Evolutionary conservation across 2,113 vertebrate species (phyloP).

Genomic region (Pelecanus crispus): DNA sequence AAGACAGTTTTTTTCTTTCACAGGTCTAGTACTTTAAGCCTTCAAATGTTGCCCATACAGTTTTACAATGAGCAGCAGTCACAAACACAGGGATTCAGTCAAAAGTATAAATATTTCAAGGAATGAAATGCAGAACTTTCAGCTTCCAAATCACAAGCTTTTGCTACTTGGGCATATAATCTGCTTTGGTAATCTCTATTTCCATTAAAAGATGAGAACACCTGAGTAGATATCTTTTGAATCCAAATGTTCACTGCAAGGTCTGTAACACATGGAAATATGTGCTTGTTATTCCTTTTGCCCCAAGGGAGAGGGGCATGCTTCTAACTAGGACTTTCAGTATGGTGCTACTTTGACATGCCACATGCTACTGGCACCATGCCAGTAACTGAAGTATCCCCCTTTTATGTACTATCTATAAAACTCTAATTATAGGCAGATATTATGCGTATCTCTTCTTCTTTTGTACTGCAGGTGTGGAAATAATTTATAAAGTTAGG

Average conservation of each 20-base stretch:
- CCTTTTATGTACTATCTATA: not conserved
- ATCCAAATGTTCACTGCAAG: not conserved
- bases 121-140: not conserved
- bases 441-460: not conserved
- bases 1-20: not conserved
- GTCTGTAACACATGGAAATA: not conserved
- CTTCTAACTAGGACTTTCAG: not conserved
- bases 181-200: not conserved
- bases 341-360: not conserved
- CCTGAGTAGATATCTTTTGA: not conserved
- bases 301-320: not conserved
- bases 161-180: not conserved
- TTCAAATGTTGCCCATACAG: not conserved
- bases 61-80: not conserved
- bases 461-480: not conserved
- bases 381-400: not conserved
- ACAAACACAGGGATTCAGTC: not conserved
- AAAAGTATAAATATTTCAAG: not conserved
- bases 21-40: not conserved
- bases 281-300: not conserved
- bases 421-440: not conserved
- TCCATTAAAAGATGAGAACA: not conserved
- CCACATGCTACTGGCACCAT: no score
- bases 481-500: constrained; percentile 21
- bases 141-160: not conserved